A percentile compares a stretch with the other conserved stretches of the same genome.
These are phyloP conservation scores for Saxidomus purpurata DNA, from an alignment of 1,140 invertebrate species.

Conservation along the genomic window DNA sequence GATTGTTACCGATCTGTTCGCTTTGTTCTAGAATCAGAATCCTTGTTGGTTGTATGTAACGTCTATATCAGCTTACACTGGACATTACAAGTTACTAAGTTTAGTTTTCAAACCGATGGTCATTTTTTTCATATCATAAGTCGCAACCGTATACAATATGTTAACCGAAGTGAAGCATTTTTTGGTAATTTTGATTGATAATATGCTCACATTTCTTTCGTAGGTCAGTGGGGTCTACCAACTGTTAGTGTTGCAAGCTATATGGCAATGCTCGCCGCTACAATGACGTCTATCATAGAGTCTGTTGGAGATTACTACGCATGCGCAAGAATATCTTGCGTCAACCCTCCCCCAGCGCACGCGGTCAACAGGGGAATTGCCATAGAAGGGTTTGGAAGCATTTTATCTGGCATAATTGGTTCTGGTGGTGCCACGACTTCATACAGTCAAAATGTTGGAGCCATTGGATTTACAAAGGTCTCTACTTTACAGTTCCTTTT, in stretches of 20 bases:
- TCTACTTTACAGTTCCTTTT: no score
- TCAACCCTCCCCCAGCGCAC: slow-evolving; percentile 93
- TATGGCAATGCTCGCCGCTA: slow-evolving; percentile 94
- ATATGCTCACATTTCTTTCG: no score
- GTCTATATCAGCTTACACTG: no score
- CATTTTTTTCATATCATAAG: no score
- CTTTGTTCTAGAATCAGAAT: no score
- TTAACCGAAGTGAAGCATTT: no score
- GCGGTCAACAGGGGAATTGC: slow-evolving; percentile 89
- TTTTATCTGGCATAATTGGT: slow-evolving; percentile 94
- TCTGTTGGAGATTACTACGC: slow-evolving; percentile 97
- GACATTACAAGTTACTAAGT: no score
- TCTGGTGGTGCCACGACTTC: slow-evolving; percentile 95
- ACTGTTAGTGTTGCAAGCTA: slow-evolving; percentile 91
- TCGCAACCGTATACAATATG: no score
- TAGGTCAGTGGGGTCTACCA: slow-evolving; percentile 95
- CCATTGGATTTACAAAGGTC: slow-evolving; percentile 91
- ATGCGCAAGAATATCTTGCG: slow-evolving; percentile 93
- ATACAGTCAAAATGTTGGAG: slow-evolving; percentile 94
- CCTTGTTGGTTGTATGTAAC: no score
- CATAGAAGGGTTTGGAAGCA: slow-evolving; percentile 94
- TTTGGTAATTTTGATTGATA: no score
- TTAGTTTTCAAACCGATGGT: no score
- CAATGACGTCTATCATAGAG: slow-evolving; percentile 94
- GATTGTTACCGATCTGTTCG: no score